phyloP scores from a whole-genome alignment of 92 coral and sea anemone genomes.

The Pocillopora meandrina region DNA sequence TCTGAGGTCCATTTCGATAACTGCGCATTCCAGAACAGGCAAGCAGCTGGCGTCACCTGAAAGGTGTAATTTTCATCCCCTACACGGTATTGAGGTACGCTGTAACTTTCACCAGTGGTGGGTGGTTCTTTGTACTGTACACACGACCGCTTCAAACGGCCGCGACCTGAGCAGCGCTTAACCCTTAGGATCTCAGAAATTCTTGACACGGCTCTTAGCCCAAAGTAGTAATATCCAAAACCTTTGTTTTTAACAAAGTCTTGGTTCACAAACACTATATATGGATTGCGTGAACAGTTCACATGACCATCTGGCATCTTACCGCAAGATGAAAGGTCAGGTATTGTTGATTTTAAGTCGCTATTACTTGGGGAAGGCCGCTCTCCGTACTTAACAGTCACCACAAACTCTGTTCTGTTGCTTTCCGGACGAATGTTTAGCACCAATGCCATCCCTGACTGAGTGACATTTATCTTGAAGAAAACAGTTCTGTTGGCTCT shows the following conservation, averaged over 20 bases:
- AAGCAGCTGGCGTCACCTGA: constrained; percentile 31
- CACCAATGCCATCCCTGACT: constrained; percentile 30
- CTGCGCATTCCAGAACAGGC: constrained; percentile 63
- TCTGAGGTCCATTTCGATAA: constrained; percentile 50
- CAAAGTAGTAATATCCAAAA: neutral
- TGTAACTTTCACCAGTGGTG: constrained; percentile 22
- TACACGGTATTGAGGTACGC: constrained; percentile 52
- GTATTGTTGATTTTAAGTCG: constrained; percentile 33
- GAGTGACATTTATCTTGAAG: constrained; percentile 36
- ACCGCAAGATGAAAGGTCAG: constrained; percentile 11
- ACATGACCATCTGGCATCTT: neutral
- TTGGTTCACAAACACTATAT: constrained; percentile 9
- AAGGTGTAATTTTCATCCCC: constrained; percentile 78
- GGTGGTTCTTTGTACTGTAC: constrained; percentile 82
- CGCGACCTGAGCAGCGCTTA: constrained; percentile 45
- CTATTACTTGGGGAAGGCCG: constrained; percentile 37
- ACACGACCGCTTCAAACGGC: constrained; percentile 72
- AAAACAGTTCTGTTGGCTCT: constrained; percentile 42
- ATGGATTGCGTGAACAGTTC: constrained; percentile 39
- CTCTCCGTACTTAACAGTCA: constrained; percentile 31
- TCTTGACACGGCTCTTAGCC: constrained; percentile 1
- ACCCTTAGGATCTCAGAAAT: neutral
- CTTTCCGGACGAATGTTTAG: constrained; percentile 44
- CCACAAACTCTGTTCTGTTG: constrained; percentile 10
- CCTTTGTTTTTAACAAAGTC: constrained; percentile 18